Percentiles rank a stretch among this genome's conserved stretches.
Conservation (phyloP, 2,888 invertebrate genomes). For the Plusia festucae region DNA sequence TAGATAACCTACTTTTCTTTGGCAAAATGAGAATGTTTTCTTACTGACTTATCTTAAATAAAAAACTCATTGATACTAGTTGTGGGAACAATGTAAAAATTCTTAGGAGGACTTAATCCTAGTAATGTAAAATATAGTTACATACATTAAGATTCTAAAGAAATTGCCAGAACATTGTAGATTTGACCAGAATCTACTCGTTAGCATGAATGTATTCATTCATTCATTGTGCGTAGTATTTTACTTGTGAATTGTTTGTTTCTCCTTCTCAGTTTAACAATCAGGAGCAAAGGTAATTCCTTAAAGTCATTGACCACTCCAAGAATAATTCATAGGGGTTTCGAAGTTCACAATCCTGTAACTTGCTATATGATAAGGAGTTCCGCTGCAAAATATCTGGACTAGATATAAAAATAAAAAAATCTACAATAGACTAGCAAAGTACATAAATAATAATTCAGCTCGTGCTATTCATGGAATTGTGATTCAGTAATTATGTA, state of each 20-base stretch:
- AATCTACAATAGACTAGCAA: not conserved
- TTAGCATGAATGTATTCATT: not conserved
- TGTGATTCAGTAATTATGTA: slow-evolving; percentile 10
- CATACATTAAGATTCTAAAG: not conserved
- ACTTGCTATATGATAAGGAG: not conserved
- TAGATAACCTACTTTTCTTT: too few species aligned
- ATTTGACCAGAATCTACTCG: not conserved
- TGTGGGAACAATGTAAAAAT: too few species aligned
- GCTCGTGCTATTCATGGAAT: not conserved
- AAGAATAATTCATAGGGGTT: too few species aligned
- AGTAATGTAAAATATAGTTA: too few species aligned
- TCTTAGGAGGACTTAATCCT: too few species aligned
- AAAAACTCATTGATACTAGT: too few species aligned
- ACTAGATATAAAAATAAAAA: too few species aligned
- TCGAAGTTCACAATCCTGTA: not conserved
- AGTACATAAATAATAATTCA: not conserved
- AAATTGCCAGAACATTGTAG: not conserved
- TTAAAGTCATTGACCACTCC: too few species aligned
- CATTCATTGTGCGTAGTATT: not conserved
- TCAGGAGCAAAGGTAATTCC: not conserved
- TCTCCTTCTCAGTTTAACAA: not conserved
- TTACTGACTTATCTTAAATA: too few species aligned
- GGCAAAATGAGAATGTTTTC: too few species aligned
- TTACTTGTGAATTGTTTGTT: slow-evolving; percentile 4
- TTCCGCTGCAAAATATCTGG: too few species aligned